These are phyloP conservation scores for Hipposideros armiger DNA, from an alignment of 2,113 vertebrate genomes.

Conservation along the genomic window DNA sequence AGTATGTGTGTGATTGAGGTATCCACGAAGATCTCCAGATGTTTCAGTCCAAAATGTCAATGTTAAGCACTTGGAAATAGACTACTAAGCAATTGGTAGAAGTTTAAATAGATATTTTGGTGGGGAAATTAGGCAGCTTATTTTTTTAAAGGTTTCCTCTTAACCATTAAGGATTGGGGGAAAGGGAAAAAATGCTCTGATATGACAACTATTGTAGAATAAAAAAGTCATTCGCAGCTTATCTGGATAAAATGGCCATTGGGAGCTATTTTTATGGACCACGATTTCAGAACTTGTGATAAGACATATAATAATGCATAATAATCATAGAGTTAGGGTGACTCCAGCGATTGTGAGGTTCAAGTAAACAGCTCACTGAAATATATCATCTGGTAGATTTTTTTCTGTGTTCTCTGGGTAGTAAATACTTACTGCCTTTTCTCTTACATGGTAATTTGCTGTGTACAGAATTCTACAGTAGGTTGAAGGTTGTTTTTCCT, in stretches of 20 bases:
- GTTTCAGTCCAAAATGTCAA: not conserved
- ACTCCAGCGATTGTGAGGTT: slow-evolving; percentile 43
- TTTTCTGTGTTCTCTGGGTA: not conserved
- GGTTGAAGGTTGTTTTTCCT: slow-evolving; percentile 9
- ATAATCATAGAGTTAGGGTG: slow-evolving; percentile 21
- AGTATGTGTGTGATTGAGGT: not conserved
- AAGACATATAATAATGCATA: not conserved
- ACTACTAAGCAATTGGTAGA: slow-evolving; percentile 16
- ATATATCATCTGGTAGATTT: not conserved
- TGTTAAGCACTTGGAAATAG: not conserved
- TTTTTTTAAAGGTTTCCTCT: slow-evolving; percentile 40
- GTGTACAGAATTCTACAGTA: slow-evolving; percentile 1
- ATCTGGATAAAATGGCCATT: slow-evolving; percentile 35
- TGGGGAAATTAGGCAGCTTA: slow-evolving; percentile 50
- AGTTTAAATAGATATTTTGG: slow-evolving; percentile 55
- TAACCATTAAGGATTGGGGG: slow-evolving; percentile 19
- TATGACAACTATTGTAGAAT: not conserved
- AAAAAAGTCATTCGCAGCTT: not conserved
- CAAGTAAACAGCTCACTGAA: slow-evolving; percentile 49
- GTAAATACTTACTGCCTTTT: slow-evolving; percentile 7
- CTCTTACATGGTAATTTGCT: slow-evolving; percentile 36
- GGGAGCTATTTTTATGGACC: slow-evolving; percentile 46
- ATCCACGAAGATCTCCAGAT: not conserved
- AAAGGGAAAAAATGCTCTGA: not conserved
- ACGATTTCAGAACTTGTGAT: slow-evolving; percentile 20